Base-by-base conservation (phyloP, 2,888 invertebrate genomes). In the Coleophora flavipennella region DNA sequence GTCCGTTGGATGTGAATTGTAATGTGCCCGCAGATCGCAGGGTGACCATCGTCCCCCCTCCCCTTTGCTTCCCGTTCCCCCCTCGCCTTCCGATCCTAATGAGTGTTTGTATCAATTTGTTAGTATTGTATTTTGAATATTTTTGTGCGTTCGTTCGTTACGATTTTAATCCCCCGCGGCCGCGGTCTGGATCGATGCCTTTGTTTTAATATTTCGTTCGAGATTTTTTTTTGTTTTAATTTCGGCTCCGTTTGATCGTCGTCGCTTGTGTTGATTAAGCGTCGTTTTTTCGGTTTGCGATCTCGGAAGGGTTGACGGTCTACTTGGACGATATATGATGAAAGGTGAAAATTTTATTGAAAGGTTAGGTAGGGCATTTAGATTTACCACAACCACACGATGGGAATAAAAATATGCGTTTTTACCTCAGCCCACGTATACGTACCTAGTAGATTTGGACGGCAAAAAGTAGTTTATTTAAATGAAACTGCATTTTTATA, bases 51-150 rank as follows among this genome's bases (percentile, higher is more conserved):
- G 48, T 45, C 50, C 44, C 51, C 48, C 35, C 42, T 42, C 43
- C 49, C 47, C 31, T 48, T 13, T 3, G 12, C 33, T 20, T 20
- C 20, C 20, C 76, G 70, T 73, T 20, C 3, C 20, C 20, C 12
- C 8, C 12, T 13, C 65, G 67, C 72, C 75, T 77, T 73, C 71
- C 72, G 76, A 71, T 73, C 76, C 81, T 83, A 84, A 83, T 84
- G 84, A 84, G 78, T 84, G 75, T 84, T 84, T 84, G 84, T 84
- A 84, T 84, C 84, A 84, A 83, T 84, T 84, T 83, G 84, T 80
- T 81, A 81, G 83, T 84, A 84, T 84, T 83, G 83, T 84, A 81
- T 84, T 20, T 80, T 80, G 83, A 80, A 83, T 83, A 81, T 83
- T 83, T 80, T 78, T 73, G 74, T 74, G 65, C 71, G 79, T 81